A percentile compares a stretch with the other conserved stretches of the same genome.
These are phyloP conservation scores for Aphrophora alni DNA, from an alignment of 2,888 invertebrate genomes.

Conservation along the genomic window DNA sequence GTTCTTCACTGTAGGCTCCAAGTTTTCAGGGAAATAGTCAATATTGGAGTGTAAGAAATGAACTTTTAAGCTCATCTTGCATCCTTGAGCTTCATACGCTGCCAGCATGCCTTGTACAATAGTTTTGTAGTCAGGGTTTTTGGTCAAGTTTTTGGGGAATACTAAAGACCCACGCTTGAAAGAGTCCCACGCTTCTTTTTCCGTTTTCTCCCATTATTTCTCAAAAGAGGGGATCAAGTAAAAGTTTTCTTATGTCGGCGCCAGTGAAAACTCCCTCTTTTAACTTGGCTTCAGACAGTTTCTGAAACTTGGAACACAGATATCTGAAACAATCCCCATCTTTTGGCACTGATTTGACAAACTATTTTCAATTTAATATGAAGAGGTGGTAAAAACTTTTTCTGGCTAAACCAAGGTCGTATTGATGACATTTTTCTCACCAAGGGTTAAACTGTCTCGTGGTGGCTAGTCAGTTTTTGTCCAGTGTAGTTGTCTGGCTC, in stretches of 20 bases:
- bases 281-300: too few relatives aligned
- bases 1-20: neutral
- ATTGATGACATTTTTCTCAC: conserved; percentile 30
- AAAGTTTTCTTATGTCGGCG: too few relatives aligned
- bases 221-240: conserved; percentile 35
- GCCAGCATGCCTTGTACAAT: too few relatives aligned
- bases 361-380: conserved; percentile 50
- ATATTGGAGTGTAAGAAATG: too few relatives aligned
- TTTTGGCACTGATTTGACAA: too few relatives aligned
- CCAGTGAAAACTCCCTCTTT: too few relatives aligned
- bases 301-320: too few relatives aligned
- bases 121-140: too few relatives aligned
- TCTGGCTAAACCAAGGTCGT: conserved; percentile 25
- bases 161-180: conserved; percentile 22
- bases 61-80: too few relatives aligned
- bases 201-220: conserved; percentile 28
- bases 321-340: too few relatives aligned
- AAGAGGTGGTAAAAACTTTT: conserved; percentile 47
- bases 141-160: neutral
- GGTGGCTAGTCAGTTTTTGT: conserved; percentile 44
- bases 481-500: conserved; percentile 47
- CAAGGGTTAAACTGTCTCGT: conserved; percentile 13
- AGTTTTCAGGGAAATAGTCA: neutral
- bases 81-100: too few relatives aligned
- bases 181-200: conserved; percentile 38